Percentiles rank a stretch among this genome's conserved stretches.
phyloP scores from a whole-genome alignment of 2,797 vertebrate genomes.

The Sardinella longiceps region DNA sequence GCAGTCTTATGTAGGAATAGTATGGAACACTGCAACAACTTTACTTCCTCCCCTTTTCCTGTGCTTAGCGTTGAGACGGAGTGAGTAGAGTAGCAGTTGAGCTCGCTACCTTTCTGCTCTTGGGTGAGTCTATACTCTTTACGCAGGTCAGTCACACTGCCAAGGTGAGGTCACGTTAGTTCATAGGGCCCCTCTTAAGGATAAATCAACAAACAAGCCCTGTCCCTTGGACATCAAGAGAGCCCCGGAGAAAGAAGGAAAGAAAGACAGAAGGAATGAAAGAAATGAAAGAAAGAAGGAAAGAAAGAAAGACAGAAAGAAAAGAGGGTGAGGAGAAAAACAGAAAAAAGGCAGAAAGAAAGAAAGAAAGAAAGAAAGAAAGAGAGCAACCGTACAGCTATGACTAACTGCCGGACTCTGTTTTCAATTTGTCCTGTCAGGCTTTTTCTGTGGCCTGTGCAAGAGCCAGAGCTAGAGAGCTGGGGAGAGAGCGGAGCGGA shows the following conservation, averaged over 20 bases:
- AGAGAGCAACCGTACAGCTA: conserved; percentile 33
- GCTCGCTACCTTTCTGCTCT: background rate
- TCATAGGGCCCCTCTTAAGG: conserved; percentile 39
- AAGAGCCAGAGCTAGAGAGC: background rate
- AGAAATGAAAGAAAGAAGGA: background rate
- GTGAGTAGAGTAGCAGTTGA: too few species aligned
- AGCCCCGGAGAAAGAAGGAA: background rate
- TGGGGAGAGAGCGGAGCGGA: conserved; percentile 23
- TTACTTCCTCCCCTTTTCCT: background rate
- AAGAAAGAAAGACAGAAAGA: background rate
- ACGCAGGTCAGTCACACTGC: conserved; percentile 38
- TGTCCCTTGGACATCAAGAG: background rate
- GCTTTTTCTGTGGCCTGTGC: conserved; percentile 27
- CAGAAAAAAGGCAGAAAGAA: background rate
- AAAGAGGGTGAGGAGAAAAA: background rate
- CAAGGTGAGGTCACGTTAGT: conserved; percentile 43
- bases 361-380: background rate
- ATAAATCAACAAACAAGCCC: conserved; percentile 46
- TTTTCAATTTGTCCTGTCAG: conserved; percentile 56
- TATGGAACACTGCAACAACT: background rate
- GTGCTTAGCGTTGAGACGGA: background rate
- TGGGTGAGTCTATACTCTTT: background rate
- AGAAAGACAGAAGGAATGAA: background rate
- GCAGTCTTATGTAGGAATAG: background rate
- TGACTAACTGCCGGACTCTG: conserved; percentile 51